Base-by-base conservation (phyloP, 2,113 vertebrate genomes). In the Neogale vison region DNA sequence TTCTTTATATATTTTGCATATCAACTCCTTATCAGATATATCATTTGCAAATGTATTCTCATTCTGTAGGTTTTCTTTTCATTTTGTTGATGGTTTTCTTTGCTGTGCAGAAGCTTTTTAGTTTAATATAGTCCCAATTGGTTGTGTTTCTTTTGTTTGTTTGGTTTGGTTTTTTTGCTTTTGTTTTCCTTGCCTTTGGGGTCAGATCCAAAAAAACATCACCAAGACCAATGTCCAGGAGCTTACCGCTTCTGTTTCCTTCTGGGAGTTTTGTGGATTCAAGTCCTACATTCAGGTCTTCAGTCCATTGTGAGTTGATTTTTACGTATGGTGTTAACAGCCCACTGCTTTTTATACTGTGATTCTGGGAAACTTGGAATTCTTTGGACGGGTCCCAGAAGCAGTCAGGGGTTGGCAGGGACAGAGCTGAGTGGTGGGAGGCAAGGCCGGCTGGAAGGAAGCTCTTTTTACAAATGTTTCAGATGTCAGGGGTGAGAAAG, bases 301-400 rank as follows among this genome's bases (percentile, higher is more conserved):
- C 18, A 21, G 52, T 52, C 47, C 31, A 52, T 21, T 52, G 45
- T 34, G 76, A 79, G 76, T 79, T 79, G 34, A 52, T n/a, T 52
- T 79, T 50, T 52, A 18, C 12, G 2, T 79, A 52, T 79, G 45
- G 29, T 11, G 76, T 52, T 52, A 52, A 79, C 0, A 0, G 47
- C 29, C 74, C 15, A 12, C 76, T 71, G 36, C 42, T 29, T 88
- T 90, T 90, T 71, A 86, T 69, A 29, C 36, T 24, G 39, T 61
- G 97, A 92, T 63, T 69, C 95, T 61, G 88, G 90, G 76, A 94
- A 90, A 71, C 36, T 36, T 52, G 31, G 50, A 69, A 81, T 59
- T 87, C 59, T 81, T 94, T 84, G 79, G 93, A 61, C 0, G 0
- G 18, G 42, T 47, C 84, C 94, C 90, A 96, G 94, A 88, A 89